These are phyloP conservation scores for Scomber scombrus DNA, from an alignment of 2,113 vertebrate species.

Conservation along the genomic window DNA sequence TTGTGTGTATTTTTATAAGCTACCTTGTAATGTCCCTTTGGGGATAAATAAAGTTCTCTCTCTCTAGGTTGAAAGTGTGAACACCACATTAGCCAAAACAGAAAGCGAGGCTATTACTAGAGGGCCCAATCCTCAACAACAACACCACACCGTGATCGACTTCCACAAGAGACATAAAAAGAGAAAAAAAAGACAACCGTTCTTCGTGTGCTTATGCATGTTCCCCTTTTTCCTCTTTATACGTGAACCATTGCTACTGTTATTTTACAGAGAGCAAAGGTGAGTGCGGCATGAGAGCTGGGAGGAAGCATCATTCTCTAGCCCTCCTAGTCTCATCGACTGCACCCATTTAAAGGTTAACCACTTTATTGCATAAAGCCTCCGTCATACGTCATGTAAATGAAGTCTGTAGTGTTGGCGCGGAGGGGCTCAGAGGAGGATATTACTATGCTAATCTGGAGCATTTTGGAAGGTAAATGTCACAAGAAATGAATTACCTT, in stretches of 20 bases:
- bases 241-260: conserved; percentile 10
- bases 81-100: conserved; percentile 28
- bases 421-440: conserved; percentile 60
- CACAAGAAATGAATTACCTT: conserved; percentile 82
- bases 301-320: conserved; percentile 62
- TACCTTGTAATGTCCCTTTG: too few species aligned
- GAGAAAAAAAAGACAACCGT: not conserved
- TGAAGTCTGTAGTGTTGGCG: conserved; percentile 67
- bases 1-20: too few species aligned
- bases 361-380: conserved; percentile 73
- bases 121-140: conserved; percentile 20
- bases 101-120: conserved; percentile 20
- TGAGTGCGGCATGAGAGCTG: conserved; percentile 42
- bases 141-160: not conserved
- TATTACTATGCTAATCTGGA: conserved; percentile 83
- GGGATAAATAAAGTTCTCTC: too few species aligned
- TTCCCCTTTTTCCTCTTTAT: not conserved
- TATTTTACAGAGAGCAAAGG: conserved; percentile 54
- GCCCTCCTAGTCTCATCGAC: conserved; percentile 67
- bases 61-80: not conserved
- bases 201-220: not conserved
- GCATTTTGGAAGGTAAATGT: conserved; percentile 84
- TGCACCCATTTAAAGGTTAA: conserved; percentile 82
- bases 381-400: conserved; percentile 76
- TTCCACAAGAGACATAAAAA: conserved; percentile 11